Base-by-base conservation (phyloP, 2,797 vertebrate species). In the Ara ararauna region DNA sequence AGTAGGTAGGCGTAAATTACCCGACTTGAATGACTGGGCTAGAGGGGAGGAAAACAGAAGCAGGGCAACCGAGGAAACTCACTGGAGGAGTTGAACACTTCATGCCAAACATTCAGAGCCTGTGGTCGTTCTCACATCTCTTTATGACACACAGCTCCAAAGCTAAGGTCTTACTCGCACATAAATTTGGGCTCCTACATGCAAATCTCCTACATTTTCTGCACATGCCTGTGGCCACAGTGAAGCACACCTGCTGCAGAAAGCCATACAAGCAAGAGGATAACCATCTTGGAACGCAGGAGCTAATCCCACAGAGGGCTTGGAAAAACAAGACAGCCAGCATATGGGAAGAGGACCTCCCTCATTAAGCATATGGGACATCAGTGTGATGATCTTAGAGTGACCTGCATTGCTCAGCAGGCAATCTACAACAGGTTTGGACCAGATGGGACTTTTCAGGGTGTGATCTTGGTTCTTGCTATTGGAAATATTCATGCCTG, bases 371-470 rank as follows among this genome's bases (percentile, higher is more conserved):
- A 68, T 7, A 40, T 4, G 51, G 58, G 50, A 54, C 64, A 78
- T 13, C 20, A 51, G 40, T 2, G 20, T 24, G 58, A 29, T 70
- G 79, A 62, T 80, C 87, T 71, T 56, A 40, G 1, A 62, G 54
- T 17, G 82, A 91, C 87, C 94, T 64, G 70, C 34, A 6, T 26
- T 70, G 79, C 87, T 87, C 89, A 75, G 61, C 76, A 91, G 75
- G 72, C 78, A 26, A 40, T 50, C 70, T 56, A 45, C 30, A 88
- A 74, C 73, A 91, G 56, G 74, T 94, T 94, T 91, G 83, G 87
- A 70, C 58, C 91, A 94, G 83, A 94, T 90, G 89, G 70, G 56
- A 51, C 36, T 90, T 64, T 88, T 56, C 80, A 89, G 93, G 94
- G 77, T 71, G 80, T 85, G 87, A 91, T 76, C 77, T 82, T 82